Percentiles rank a stretch among this genome's conserved stretches.
Conservation (phyloP, 1,140 invertebrate species). For the Anoplolepis gracilipes region DNA sequence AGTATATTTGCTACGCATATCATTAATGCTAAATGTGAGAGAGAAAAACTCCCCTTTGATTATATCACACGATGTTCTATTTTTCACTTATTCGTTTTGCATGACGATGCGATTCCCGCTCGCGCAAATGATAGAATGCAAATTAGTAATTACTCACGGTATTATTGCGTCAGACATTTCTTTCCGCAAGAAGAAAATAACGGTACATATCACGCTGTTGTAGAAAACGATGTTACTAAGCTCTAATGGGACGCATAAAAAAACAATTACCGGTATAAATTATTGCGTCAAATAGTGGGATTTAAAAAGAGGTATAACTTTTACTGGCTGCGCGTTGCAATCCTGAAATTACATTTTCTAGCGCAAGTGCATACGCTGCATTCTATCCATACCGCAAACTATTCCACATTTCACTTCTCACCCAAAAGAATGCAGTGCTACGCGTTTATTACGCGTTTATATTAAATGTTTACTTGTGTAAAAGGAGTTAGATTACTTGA, state of each 20-base stretch:
- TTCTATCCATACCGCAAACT: slow-evolving; percentile 19
- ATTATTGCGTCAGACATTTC: slow-evolving; percentile 29
- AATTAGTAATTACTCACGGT: slow-evolving; percentile 44
- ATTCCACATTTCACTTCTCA: slow-evolving; percentile 14
- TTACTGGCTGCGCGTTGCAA: background rate
- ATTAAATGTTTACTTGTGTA: background rate
- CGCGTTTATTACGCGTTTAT: background rate
- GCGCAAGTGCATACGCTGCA: background rate
- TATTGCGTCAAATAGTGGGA: background rate
- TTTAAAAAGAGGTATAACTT: slow-evolving; percentile 35
- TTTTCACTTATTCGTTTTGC: slow-evolving; percentile 28
- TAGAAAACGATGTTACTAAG: background rate
- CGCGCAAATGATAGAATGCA: slow-evolving; percentile 41
- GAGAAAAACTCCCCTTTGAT: slow-evolving; percentile 34
- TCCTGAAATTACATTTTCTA: slow-evolving; percentile 41
- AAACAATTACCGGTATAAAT: slow-evolving; percentile 18
- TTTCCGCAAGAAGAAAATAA: slow-evolving; percentile 11
- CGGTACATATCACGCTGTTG: background rate
- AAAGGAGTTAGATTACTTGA: background rate
- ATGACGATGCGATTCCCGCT: slow-evolving; percentile 37
- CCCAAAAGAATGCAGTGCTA: background rate
- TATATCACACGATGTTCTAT: slow-evolving; percentile 13
- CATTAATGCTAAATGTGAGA: background rate
- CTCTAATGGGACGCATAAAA: background rate
- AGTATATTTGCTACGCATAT: background rate